Evolutionary conservation across 1,140 invertebrate genomes (phyloP).

Genomic region (Nebria ingens): DNA sequence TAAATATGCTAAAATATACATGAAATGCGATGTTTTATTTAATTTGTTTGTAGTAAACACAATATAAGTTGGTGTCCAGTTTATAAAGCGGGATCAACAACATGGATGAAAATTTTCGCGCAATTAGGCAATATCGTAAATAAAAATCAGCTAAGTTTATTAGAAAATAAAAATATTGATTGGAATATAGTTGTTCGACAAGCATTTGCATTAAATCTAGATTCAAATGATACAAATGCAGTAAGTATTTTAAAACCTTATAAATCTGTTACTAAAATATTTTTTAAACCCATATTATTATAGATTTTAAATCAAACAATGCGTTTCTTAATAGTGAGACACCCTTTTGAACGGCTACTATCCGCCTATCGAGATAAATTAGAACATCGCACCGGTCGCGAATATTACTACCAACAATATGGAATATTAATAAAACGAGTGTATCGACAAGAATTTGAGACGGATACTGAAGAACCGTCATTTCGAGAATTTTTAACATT

Average conservation of each 20-base stretch:
- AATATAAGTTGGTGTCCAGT: constrained; percentile 44
- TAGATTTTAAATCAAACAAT: constrained; percentile 28
- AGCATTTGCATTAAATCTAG: constrained; percentile 29
- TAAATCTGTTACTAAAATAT: background rate
- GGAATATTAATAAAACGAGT: constrained; percentile 31
- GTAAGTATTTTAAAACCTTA: constrained; percentile 8
- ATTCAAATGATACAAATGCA: constrained; percentile 26
- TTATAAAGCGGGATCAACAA: constrained; percentile 44
- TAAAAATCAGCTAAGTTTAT: constrained; percentile 17
- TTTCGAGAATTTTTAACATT: constrained; percentile 47
- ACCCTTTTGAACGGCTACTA: constrained; percentile 53
- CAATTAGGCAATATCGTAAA: constrained; percentile 30
- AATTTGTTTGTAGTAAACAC: constrained; percentile 28
- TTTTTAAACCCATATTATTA: constrained; percentile 12
- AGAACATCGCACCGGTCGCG: constrained; percentile 32
- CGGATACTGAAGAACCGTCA: constrained; percentile 32
- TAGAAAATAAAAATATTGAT: background rate
- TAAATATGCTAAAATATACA: too few species aligned
- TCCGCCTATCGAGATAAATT: constrained; percentile 57
- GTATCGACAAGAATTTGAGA: constrained; percentile 26
- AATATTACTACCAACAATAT: constrained; percentile 35
- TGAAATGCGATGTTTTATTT: too few species aligned
- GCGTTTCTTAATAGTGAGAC: constrained; percentile 41
- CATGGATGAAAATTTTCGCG: constrained; percentile 43
- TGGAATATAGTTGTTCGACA: constrained; percentile 28